Conservation (phyloP, 92 coral and sea anemone genomes). For the Palythoa caribaeorum region DNA sequence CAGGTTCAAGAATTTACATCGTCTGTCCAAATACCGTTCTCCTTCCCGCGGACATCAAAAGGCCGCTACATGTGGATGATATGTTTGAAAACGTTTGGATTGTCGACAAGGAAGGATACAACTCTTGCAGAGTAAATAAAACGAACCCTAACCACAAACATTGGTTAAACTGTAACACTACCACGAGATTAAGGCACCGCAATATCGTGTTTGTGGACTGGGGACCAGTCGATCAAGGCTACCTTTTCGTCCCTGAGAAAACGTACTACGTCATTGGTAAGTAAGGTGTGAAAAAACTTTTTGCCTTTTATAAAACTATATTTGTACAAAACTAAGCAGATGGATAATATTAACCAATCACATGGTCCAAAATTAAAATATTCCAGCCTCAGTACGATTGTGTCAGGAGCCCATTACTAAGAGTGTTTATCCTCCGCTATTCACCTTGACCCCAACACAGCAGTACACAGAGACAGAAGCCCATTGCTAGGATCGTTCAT, state of each 20-base stretch:
- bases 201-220: slow-evolving; percentile 33
- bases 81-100: slow-evolving; percentile 48
- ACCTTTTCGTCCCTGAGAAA: slow-evolving; percentile 26
- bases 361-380: too few relatives aligned
- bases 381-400: too few relatives aligned
- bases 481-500: too few relatives aligned
- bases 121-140: slow-evolving; percentile 31
- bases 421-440: too few relatives aligned
- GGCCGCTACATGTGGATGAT: slow-evolving; percentile 33
- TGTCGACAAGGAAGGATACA: slow-evolving; percentile 34
- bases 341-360: too few relatives aligned
- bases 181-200: slow-evolving; percentile 38
- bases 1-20: slow-evolving; percentile 40
- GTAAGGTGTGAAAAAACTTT: neutral
- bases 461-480: too few relatives aligned
- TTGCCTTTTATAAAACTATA: neutral
- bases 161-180: slow-evolving; percentile 41
- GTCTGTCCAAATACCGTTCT: slow-evolving; percentile 43
- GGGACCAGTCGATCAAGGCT: slow-evolving; percentile 46
- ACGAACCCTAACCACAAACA: slow-evolving; percentile 39
- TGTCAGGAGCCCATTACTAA: too few relatives aligned
- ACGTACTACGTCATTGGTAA: slow-evolving; percentile 37
- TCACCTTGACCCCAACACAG: too few relatives aligned
- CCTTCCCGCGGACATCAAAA: slow-evolving; percentile 35
- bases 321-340: neutral